phyloP scores from a whole-genome alignment of 2,888 invertebrate species.

The Charanyca ferruginea region DNA sequence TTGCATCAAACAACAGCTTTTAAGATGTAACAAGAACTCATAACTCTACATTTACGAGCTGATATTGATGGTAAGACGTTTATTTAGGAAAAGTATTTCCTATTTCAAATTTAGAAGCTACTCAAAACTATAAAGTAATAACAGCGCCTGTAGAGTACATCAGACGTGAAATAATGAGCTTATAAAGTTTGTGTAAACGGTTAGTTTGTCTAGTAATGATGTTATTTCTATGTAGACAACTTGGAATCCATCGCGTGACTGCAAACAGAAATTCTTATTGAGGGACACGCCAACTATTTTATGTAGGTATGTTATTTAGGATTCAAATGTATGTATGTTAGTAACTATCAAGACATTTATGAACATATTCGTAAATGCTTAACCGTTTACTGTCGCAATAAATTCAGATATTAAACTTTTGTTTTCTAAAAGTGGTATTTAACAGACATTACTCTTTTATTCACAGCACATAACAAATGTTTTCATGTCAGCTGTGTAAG shows the following conservation, averaged over 20 bases:
- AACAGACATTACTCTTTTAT: slow-evolving; percentile 57
- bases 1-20: too few relatives aligned
- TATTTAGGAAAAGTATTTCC: slow-evolving; percentile 4
- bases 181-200: slow-evolving; percentile 62
- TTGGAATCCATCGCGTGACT: slow-evolving; percentile 83
- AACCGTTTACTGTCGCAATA: slow-evolving; percentile 59
- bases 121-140: slow-evolving; percentile 39
- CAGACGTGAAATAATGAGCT: slow-evolving; percentile 54
- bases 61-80: too few relatives aligned
- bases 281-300: slow-evolving; percentile 76
- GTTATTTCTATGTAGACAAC: slow-evolving; percentile 79
- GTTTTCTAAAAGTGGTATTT: slow-evolving; percentile 45
- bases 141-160: slow-evolving; percentile 27
- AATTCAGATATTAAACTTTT: slow-evolving; percentile 55
- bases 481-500: slow-evolving; percentile 23
- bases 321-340: slow-evolving; percentile 62
- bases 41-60: too few relatives aligned
- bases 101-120: slow-evolving; percentile 10
- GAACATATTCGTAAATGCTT: slow-evolving; percentile 64
- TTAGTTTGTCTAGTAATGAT: slow-evolving; percentile 71
- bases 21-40: too few relatives aligned
- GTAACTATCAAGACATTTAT: slow-evolving; percentile 61
- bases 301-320: slow-evolving; percentile 66
- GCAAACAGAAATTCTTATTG: slow-evolving; percentile 80
- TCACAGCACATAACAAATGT: slow-evolving; percentile 23